A percentile compares a stretch with the other conserved stretches of the same genome.
These are phyloP conservation scores for Sphaeridia pumilis DNA, from an alignment of 2,888 invertebrate genomes.

Conservation along the genomic window DNA sequence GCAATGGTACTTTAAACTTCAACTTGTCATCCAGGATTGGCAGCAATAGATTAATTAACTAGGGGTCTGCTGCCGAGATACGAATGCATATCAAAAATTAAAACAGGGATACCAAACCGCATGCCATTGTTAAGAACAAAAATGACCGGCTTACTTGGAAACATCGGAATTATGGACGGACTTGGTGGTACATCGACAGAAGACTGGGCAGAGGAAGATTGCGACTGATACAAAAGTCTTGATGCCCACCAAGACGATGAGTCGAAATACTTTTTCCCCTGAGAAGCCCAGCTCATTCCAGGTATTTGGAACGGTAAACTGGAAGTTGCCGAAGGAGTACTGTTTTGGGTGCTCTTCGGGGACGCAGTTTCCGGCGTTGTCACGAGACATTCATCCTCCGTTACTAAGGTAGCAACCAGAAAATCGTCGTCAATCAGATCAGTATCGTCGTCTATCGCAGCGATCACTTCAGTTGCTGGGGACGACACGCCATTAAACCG, in stretches of 20 bases:
- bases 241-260: slow-evolving; percentile 33
- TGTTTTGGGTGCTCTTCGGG: neutral
- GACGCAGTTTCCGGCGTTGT: neutral
- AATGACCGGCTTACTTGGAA: neutral
- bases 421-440: too few relatives aligned
- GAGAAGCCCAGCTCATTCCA: slow-evolving; percentile 14
- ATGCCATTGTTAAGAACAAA: too few relatives aligned
- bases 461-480: too few relatives aligned
- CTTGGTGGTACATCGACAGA: slow-evolving; percentile 2
- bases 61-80: too few relatives aligned
- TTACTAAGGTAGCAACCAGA: neutral
- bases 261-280: slow-evolving; percentile 31
- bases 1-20: too few relatives aligned
- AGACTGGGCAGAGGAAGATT: slow-evolving; percentile 25
- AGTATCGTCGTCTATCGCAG: too few relatives aligned
- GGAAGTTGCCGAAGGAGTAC: neutral
- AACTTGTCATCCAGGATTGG: too few relatives aligned
- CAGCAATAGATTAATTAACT: too few relatives aligned
- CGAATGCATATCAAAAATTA: too few relatives aligned
- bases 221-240: slow-evolving; percentile 25
- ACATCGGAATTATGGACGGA: neutral
- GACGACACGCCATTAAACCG: too few relatives aligned
- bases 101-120: too few relatives aligned
- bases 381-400: neutral
- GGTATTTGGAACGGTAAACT: neutral